These are phyloP conservation scores for Atopsyche davidsoni DNA, from an alignment of 1,140 invertebrate species.

Conservation along the genomic window DNA sequence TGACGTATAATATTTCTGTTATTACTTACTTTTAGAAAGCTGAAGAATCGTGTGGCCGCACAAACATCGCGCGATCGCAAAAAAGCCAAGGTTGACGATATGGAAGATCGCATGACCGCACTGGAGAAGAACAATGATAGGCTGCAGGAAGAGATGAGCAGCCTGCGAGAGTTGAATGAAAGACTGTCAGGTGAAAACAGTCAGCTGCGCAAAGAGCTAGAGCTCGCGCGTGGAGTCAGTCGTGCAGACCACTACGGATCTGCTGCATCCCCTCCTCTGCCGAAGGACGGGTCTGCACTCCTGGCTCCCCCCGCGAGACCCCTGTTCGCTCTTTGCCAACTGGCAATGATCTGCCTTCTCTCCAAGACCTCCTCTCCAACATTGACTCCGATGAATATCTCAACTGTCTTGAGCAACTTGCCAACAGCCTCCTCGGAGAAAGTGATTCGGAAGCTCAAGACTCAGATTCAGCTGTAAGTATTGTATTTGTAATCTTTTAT, in stretches of 20 bases:
- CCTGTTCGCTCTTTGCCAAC: conserved; percentile 51
- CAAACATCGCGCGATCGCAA: conserved; percentile 96
- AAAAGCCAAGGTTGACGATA: conserved; percentile 83
- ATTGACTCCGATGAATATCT: conserved; percentile 60
- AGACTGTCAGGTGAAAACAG: conserved; percentile 57
- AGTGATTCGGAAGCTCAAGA: conserved; percentile 25
- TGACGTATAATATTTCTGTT: no score
- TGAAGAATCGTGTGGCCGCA: conserved; percentile 96
- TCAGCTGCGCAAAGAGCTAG: conserved; percentile 50
- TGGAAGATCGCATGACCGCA: conserved; percentile 66
- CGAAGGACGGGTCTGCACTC: conserved; percentile 66
- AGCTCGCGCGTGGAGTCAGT: conserved; percentile 38
- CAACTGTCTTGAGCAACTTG: conserved; percentile 68
- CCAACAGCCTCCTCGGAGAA: conserved; percentile 61
- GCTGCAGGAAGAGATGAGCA: conserved; percentile 58
- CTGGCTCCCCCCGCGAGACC: conserved; percentile 46
- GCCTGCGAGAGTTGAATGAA: conserved; percentile 60
- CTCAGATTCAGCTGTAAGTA: background rate
- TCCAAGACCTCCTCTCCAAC: conserved; percentile 69
- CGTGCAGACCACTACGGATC: conserved; percentile 59
- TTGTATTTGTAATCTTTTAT: background rate
- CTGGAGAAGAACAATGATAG: conserved; percentile 60
- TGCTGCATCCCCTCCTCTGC: conserved; percentile 77
- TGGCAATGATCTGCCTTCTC: conserved; percentile 69
- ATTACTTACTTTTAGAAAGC: conserved; percentile 73